These are phyloP conservation scores for Andrena bicolor DNA, from an alignment of 2,888 invertebrate species.

Conservation along the genomic window DNA sequence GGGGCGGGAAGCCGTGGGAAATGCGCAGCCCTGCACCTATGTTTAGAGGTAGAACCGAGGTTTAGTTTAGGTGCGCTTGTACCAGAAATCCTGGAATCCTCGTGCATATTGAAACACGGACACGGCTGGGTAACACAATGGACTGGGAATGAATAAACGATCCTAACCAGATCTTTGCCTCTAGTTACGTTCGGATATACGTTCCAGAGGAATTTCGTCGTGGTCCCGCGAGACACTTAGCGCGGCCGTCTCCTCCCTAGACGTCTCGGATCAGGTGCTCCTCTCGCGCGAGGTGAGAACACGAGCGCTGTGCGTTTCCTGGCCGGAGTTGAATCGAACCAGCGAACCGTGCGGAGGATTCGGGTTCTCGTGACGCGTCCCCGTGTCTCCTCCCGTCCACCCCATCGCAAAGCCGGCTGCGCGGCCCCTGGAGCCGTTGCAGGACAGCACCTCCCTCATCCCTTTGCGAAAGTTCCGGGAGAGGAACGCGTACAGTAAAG, in stretches of 20 bases:
- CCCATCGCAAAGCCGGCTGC: slow-evolving; percentile 70
- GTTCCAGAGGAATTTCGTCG: background rate
- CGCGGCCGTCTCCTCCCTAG: background rate
- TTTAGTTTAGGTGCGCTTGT: too few relatives aligned
- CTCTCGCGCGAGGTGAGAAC: slow-evolving; percentile 62
- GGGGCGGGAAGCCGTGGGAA: too few relatives aligned
- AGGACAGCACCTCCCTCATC: slow-evolving; percentile 92
- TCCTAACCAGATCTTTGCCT: too few relatives aligned
- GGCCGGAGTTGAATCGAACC: slow-evolving; percentile 74
- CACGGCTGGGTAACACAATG: too few relatives aligned
- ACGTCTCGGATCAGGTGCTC: slow-evolving; percentile 17
- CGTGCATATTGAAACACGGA: too few relatives aligned
- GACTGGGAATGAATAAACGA: too few relatives aligned
- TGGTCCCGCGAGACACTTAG: background rate
- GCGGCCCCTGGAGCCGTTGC: slow-evolving; percentile 83
- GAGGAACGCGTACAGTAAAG: slow-evolving; percentile 95
- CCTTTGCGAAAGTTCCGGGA: slow-evolving; percentile 93
- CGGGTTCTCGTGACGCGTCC: slow-evolving; percentile 71
- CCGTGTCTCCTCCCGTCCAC: slow-evolving; percentile 68
- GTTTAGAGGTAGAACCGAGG: too few relatives aligned
- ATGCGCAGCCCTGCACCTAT: too few relatives aligned
- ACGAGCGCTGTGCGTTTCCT: slow-evolving; percentile 63
- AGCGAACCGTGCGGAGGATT: slow-evolving; percentile 73
- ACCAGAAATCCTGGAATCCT: too few relatives aligned
- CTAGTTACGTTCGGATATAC: background rate